Evolutionary conservation across 1,140 invertebrate species (phyloP).

Genomic region (Proales similis): DNA sequence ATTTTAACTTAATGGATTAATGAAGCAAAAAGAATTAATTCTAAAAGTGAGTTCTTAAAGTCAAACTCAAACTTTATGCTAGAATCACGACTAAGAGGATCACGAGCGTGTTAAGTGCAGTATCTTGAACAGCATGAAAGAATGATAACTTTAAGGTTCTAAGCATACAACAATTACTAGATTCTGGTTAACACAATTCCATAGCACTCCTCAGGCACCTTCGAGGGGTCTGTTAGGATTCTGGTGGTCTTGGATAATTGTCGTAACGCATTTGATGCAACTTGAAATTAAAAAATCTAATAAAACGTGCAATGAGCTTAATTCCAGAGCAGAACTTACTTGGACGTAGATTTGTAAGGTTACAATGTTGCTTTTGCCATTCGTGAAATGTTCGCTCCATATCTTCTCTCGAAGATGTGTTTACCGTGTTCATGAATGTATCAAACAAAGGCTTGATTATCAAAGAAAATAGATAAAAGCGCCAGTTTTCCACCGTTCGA

Average conservation of each 20-base stretch:
- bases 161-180: not conserved
- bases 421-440: constrained; percentile 81
- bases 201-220: constrained; percentile 74
- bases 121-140: too few species aligned
- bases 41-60: too few species aligned
- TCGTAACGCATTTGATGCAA: constrained; percentile 79
- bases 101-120: too few species aligned
- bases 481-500: constrained; percentile 83
- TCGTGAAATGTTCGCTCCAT: constrained; percentile 78
- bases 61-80: too few species aligned
- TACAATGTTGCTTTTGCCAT: constrained; percentile 93
- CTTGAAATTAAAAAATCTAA: constrained; percentile 56
- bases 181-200: constrained; percentile 38
- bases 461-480: constrained; percentile 78
- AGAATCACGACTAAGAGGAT: too few species aligned
- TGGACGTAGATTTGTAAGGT: constrained; percentile 79
- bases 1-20: too few species aligned
- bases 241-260: constrained; percentile 84
- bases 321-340: constrained; percentile 58
- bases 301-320: constrained; percentile 40
- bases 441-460: constrained; percentile 76
- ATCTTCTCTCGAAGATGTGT: constrained; percentile 80
- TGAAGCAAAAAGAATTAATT: too few species aligned
- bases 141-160: too few species aligned
- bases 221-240: constrained; percentile 76